Percentiles rank a stretch among this genome's conserved stretches.
phyloP scores from a whole-genome alignment of 2,113 vertebrate genomes.

The Notiomystis cincta region DNA sequence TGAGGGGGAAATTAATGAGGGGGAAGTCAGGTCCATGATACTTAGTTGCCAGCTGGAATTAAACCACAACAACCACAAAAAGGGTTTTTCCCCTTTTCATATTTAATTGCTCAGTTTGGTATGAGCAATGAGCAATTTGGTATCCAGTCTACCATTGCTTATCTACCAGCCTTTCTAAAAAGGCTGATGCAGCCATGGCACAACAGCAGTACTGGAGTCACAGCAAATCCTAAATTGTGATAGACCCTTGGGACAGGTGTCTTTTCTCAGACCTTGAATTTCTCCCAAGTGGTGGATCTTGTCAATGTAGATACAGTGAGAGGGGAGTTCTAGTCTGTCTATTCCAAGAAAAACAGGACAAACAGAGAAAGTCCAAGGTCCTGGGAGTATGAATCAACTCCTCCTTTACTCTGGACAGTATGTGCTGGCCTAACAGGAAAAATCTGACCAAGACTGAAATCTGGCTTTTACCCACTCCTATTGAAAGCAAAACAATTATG shows the following conservation, averaged over 20 bases:
- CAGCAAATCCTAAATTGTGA: not conserved
- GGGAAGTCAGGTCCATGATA: not conserved
- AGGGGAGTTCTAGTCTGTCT: not conserved
- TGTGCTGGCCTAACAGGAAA: not conserved
- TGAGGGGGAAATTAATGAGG: not conserved
- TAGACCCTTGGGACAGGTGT: not conserved
- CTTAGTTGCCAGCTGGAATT: not conserved
- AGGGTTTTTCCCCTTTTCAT: not conserved
- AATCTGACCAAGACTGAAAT: slow-evolving; percentile 8
- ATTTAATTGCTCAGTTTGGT: not conserved
- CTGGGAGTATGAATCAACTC: not conserved
- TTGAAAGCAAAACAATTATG: not conserved
- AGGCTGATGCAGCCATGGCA: not conserved
- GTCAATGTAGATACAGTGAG: not conserved
- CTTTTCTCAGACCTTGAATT: not conserved
- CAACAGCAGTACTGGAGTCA: not conserved
- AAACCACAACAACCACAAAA: not conserved
- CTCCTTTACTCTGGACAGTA: not conserved
- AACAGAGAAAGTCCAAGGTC: not conserved
- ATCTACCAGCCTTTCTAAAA: not conserved
- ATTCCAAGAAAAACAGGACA: not conserved
- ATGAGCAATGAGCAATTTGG: too few species aligned
- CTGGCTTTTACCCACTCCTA: not conserved
- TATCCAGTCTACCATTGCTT: not conserved
- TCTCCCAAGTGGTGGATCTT: not conserved